phyloP scores from a whole-genome alignment of 1,140 invertebrate species.

The Drosophila nebulosa region DNA sequence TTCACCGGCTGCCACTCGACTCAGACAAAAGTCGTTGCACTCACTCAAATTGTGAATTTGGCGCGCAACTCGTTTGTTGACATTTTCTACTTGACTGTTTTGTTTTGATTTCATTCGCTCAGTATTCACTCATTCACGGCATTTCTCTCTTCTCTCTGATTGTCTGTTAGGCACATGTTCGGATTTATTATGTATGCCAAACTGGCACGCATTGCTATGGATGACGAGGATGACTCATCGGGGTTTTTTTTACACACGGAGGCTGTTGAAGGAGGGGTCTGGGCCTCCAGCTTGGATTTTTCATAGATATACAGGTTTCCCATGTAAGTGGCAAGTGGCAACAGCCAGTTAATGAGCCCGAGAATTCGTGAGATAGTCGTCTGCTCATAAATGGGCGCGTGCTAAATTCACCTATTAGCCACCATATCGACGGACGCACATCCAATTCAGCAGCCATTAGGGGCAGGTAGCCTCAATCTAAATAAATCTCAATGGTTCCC shows the following conservation, averaged over 20 bases:
- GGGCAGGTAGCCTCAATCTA: conserved; percentile 42
- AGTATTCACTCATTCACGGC: neutral
- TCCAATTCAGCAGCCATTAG: conserved; percentile 36
- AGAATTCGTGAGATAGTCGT: conserved; percentile 36
- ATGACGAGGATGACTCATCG: conserved; percentile 80
- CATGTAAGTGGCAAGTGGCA: conserved; percentile 36
- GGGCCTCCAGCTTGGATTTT: conserved; percentile 46
- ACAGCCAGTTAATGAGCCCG: conserved; percentile 30
- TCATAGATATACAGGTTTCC: conserved; percentile 40
- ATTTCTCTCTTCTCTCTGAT: neutral
- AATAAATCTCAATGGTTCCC: conserved; percentile 1
- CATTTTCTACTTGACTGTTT: conserved; percentile 58
- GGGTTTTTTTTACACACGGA: conserved; percentile 78
- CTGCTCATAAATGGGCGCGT: conserved; percentile 36
- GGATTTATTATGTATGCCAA: conserved; percentile 49
- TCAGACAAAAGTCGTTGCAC: conserved; percentile 27
- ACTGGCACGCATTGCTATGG: conserved; percentile 48
- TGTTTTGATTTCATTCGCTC: conserved; percentile 57
- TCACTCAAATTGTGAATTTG: conserved; percentile 57
- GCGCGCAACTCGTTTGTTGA: conserved; percentile 73
- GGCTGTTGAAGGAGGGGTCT: conserved; percentile 21
- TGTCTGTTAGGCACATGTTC: conserved; percentile 38
- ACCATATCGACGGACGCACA: conserved; percentile 6
- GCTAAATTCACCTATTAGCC: conserved; percentile 68
- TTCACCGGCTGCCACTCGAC: neutral